Conservation (phyloP, 2,888 invertebrate genomes). For the Plebejus melissa region DNA sequence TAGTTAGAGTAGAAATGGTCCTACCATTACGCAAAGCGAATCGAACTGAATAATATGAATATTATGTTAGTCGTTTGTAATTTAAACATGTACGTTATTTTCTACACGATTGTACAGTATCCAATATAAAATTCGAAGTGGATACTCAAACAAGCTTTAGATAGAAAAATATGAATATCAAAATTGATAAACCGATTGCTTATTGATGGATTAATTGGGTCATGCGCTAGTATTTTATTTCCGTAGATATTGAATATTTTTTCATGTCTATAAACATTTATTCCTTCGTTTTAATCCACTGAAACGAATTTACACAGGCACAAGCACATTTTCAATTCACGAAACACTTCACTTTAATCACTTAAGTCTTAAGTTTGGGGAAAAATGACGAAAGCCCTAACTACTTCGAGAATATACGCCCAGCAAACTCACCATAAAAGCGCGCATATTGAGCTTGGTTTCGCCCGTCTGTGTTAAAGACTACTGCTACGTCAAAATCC, state of each 20-base stretch:
- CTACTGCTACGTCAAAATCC: slow-evolving; percentile 49
- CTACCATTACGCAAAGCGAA: slow-evolving; percentile 18
- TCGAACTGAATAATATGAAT: slow-evolving; percentile 22
- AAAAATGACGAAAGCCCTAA: slow-evolving; percentile 51
- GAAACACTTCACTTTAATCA: slow-evolving; percentile 58
- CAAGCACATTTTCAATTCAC: slow-evolving; percentile 39
- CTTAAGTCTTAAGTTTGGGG: slow-evolving; percentile 43
- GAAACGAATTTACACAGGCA: neutral
- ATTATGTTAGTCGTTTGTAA: slow-evolving; percentile 8
- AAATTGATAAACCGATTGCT: neutral
- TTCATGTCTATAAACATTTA: neutral
- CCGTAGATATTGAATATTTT: neutral
- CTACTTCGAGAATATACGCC: slow-evolving; percentile 47
- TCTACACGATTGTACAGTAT: neutral
- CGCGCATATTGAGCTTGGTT: slow-evolving; percentile 68
- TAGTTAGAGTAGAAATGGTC: slow-evolving; percentile 9
- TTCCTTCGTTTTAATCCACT: neutral
- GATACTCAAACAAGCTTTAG: neutral
- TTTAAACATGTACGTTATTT: slow-evolving; percentile 8
- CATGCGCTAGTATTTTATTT: slow-evolving; percentile 19
- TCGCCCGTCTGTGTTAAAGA: slow-evolving; percentile 44
- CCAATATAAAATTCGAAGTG: neutral
- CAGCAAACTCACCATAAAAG: slow-evolving; percentile 71
- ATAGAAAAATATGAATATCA: neutral
- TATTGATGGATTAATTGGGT: slow-evolving; percentile 3